Evolutionary conservation across 2,113 vertebrate genomes (phyloP).

Genomic region (Kryptolebias marmoratus): DNA sequence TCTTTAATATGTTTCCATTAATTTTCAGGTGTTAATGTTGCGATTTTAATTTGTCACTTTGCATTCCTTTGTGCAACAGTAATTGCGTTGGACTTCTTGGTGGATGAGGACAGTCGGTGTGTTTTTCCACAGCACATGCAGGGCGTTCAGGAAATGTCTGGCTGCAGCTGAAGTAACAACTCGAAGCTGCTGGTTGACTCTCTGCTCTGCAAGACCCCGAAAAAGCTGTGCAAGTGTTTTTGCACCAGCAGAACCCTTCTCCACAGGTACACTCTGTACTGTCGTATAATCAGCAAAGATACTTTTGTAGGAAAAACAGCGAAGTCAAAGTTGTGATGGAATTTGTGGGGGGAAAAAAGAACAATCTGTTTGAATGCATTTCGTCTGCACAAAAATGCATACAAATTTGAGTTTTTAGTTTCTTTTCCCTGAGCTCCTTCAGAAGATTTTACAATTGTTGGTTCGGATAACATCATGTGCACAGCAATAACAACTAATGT

Average conservation of each 20-base stretch:
- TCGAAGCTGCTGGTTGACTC: conserved; percentile 9
- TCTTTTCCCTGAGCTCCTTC: too few relatives aligned
- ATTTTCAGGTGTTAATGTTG: conserved; percentile 53
- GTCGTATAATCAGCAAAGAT: too few relatives aligned
- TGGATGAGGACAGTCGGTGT: conserved; percentile 36
- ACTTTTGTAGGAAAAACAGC: too few relatives aligned
- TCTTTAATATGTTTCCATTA: conserved; percentile 58
- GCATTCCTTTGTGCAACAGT: conserved; percentile 58
- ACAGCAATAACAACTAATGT: background rate
- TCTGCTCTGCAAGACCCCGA: conserved; percentile 37
- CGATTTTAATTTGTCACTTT: conserved; percentile 54
- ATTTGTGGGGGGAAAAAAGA: too few relatives aligned
- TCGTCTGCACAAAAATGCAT: background rate
- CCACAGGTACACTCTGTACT: conserved; percentile 4
- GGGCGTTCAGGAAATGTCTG: conserved; percentile 68
- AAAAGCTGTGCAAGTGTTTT: conserved; percentile 18
- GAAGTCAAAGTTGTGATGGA: too few relatives aligned
- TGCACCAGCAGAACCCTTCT: conserved; percentile 25
- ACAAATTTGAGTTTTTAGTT: background rate
- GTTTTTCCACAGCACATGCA: conserved; percentile 63
- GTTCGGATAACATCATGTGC: background rate
- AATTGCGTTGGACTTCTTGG: conserved; percentile 52
- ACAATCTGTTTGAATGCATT: background rate
- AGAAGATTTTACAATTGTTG: background rate
- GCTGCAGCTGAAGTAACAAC: conserved; percentile 53